phyloP scores from a whole-genome alignment of 2,113 vertebrate genomes.

The Nasalis larvatus region DNA sequence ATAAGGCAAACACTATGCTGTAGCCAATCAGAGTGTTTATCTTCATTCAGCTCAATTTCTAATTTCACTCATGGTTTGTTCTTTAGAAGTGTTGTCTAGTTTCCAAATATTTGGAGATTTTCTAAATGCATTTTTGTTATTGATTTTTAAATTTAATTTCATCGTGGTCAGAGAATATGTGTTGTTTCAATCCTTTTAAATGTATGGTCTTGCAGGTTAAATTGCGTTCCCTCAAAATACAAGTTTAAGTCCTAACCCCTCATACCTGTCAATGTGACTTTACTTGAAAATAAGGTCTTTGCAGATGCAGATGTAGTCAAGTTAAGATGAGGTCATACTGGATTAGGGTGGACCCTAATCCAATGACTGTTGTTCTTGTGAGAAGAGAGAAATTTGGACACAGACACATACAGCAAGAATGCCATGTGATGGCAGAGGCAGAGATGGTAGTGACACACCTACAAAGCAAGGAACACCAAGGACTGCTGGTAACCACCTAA shows the following conservation, averaged over 20 bases:
- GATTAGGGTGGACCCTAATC: neutral
- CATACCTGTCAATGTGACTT: neutral
- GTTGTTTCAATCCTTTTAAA: neutral
- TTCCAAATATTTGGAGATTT: neutral
- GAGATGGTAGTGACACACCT: neutral
- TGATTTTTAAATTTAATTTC: neutral
- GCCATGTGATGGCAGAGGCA: neutral
- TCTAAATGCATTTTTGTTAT: neutral
- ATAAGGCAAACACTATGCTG: too few species aligned
- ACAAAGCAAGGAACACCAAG: neutral
- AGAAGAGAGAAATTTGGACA: neutral
- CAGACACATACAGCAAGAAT: neutral
- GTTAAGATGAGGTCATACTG: neutral
- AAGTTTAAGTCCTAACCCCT: neutral
- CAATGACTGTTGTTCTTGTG: neutral
- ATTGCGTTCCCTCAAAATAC: neutral
- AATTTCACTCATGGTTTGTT: neutral
- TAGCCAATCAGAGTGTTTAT: neutral
- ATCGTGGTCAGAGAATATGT: neutral
- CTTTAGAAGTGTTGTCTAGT: neutral
- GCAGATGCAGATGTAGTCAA: neutral
- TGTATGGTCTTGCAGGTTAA: neutral
- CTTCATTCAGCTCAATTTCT: neutral
- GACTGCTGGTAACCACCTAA: neutral
- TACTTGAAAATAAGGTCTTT: neutral